These are phyloP conservation scores for Distichodus sexfasciatus DNA, from an alignment of 2,797 vertebrate genomes.

Conservation along the genomic window DNA sequence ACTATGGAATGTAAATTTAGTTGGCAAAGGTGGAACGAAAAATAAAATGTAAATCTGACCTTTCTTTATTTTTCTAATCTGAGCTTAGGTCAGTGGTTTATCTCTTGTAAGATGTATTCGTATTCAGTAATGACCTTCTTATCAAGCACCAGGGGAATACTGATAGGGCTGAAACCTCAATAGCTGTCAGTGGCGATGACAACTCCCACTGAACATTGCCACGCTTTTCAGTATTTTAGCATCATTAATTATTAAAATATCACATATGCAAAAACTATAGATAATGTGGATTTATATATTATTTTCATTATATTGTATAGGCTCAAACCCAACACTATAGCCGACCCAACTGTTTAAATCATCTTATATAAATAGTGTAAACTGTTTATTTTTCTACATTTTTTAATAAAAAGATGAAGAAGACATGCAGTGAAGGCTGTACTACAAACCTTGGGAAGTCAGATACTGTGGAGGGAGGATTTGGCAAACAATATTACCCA, in stretches of 20 bases:
- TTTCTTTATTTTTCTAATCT: conserved; percentile 43
- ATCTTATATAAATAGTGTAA: not conserved
- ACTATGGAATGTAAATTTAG: not conserved
- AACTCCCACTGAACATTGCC: conserved; percentile 38
- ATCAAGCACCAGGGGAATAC: conserved; percentile 53
- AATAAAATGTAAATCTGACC: conserved; percentile 46
- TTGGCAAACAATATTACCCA: not conserved
- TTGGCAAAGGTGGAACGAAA: conserved; percentile 26
- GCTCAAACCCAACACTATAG: too few species aligned
- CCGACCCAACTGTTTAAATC: not conserved
- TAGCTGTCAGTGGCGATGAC: conserved; percentile 45
- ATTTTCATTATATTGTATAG: too few species aligned
- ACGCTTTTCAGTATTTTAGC: conserved; percentile 28
- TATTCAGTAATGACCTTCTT: conserved; percentile 56
- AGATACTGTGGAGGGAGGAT: not conserved
- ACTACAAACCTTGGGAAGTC: not conserved
- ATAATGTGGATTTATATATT: not conserved
- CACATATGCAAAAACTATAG: not conserved
- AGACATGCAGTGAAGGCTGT: not conserved
- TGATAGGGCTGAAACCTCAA: conserved; percentile 45
- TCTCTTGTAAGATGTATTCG: conserved; percentile 53
- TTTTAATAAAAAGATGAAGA: too few species aligned
- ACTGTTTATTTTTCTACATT: too few species aligned
- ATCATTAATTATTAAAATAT: conserved; percentile 1
- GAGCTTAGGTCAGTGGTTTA: conserved; percentile 51